These are phyloP conservation scores for Gracilinanus agilis DNA, from an alignment of 2,113 vertebrate species.

Conservation along the genomic window DNA sequence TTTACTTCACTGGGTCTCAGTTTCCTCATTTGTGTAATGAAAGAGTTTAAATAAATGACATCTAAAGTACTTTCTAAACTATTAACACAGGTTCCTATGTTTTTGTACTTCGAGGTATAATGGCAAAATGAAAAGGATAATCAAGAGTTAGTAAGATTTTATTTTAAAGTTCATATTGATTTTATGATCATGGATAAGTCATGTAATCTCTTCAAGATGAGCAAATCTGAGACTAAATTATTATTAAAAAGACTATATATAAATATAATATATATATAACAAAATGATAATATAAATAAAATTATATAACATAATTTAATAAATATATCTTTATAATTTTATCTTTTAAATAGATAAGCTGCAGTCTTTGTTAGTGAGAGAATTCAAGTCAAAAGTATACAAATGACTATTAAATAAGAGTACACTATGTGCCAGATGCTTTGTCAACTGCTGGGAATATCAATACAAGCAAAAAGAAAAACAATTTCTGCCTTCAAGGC, in stretches of 20 bases:
- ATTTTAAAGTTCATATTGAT: neutral
- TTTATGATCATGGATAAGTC: neutral
- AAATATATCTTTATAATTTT: too few species aligned
- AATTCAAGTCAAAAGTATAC: neutral
- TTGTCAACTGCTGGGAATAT: too few species aligned
- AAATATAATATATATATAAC: too few species aligned
- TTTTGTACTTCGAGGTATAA: neutral
- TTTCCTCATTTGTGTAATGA: too few species aligned
- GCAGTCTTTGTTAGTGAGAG: neutral
- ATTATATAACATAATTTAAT: too few species aligned
- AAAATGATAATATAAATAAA: too few species aligned
- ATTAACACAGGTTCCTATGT: too few species aligned
- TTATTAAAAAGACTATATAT: too few species aligned
- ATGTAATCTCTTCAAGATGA: neutral
- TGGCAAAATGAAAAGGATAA: neutral
- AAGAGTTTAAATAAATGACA: neutral
- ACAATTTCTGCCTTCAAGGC: too few species aligned
- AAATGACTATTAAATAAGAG: too few species aligned
- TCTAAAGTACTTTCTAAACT: neutral
- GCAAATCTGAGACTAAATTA: neutral
- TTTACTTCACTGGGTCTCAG: neutral
- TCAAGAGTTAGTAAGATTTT: neutral
- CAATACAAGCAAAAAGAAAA: too few species aligned
- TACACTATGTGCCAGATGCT: too few species aligned
- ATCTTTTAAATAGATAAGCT: neutral